phyloP scores from a whole-genome alignment of 2,113 vertebrate genomes.

The Phrynosoma platyrhinos region DNA sequence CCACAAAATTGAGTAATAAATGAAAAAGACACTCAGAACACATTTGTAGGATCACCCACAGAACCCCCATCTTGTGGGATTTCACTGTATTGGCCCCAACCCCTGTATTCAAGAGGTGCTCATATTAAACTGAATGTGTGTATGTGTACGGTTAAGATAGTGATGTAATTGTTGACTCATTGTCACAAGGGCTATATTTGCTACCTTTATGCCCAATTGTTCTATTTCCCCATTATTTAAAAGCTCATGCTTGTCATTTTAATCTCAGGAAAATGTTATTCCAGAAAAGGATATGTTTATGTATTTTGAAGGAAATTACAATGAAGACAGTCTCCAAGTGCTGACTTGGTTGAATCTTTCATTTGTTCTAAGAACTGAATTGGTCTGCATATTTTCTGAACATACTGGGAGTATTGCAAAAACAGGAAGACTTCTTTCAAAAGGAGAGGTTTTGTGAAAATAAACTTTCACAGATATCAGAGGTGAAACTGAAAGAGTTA shows the following conservation, averaged over 20 bases:
- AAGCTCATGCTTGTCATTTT: neutral
- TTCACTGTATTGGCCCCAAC: neutral
- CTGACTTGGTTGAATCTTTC: neutral
- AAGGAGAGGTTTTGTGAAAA: constrained; percentile 44
- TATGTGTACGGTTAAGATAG: too few species aligned
- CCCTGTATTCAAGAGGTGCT: too few species aligned
- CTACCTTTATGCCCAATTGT: neutral
- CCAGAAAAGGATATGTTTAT: neutral
- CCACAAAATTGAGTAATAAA: neutral
- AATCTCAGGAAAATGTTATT: neutral
- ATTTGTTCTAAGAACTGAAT: rapidly evolving
- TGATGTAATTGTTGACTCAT: neutral
- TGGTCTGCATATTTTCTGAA: neutral
- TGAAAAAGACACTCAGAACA: neutral
- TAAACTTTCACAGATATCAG: constrained; percentile 31
- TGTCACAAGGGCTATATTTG: too few species aligned
- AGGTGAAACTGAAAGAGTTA: constrained; percentile 46
- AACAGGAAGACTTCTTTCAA: constrained; percentile 56
- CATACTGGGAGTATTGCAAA: neutral
- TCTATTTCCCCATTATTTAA: neutral
- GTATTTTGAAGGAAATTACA: neutral
- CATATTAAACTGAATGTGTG: too few species aligned
- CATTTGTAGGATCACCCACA: neutral
- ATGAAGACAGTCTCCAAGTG: neutral
- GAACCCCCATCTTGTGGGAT: neutral